Evolutionary conservation across 2,888 invertebrate species (phyloP).

Genomic region (Cactoblastis cactorum): DNA sequence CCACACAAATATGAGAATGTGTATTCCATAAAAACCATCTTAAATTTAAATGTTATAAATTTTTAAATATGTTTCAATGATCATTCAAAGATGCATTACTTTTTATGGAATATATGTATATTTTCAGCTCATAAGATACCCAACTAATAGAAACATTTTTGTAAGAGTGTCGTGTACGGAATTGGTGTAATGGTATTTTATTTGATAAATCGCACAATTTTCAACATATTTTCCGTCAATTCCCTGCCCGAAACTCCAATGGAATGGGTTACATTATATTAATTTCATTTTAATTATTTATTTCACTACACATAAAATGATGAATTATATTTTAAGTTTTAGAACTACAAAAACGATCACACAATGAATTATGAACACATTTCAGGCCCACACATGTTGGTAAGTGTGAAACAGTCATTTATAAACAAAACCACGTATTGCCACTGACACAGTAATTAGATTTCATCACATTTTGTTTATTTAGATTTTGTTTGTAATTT

Average conservation of each 20-base stretch:
- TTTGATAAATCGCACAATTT: not conserved
- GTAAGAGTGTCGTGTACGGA: slow-evolving; percentile 44
- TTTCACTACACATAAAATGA: not conserved
- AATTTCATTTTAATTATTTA: slow-evolving; percentile 2
- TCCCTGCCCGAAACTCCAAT: slow-evolving; percentile 17
- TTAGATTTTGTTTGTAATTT: slow-evolving; percentile 35
- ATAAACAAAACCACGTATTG: slow-evolving; percentile 21
- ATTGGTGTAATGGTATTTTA: slow-evolving; percentile 14
- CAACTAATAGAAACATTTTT: slow-evolving; percentile 41
- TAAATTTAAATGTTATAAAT: too few relatives aligned
- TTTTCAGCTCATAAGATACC: slow-evolving; percentile 23
- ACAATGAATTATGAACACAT: slow-evolving; percentile 12
- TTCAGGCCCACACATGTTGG: slow-evolving; percentile 9
- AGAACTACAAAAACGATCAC: slow-evolving; percentile 11
- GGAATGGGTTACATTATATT: slow-evolving; percentile 15
- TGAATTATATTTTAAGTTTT: slow-evolving; percentile 10
- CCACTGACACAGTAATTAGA: slow-evolving; percentile 25
- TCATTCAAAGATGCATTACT: too few relatives aligned
- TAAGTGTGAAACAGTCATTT: slow-evolving; percentile 14
- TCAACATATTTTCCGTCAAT: slow-evolving; percentile 5
- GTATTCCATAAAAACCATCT: not conserved
- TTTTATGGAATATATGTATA: not conserved
- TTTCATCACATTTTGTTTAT: slow-evolving; percentile 28
- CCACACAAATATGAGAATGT: slow-evolving; percentile 21
- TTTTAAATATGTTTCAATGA: too few relatives aligned